A percentile compares a stretch with the other conserved stretches of the same genome.
Evolutionary conservation across 2,888 invertebrate genomes (phyloP).

Genomic region (Limnephilus marmoratus): DNA sequence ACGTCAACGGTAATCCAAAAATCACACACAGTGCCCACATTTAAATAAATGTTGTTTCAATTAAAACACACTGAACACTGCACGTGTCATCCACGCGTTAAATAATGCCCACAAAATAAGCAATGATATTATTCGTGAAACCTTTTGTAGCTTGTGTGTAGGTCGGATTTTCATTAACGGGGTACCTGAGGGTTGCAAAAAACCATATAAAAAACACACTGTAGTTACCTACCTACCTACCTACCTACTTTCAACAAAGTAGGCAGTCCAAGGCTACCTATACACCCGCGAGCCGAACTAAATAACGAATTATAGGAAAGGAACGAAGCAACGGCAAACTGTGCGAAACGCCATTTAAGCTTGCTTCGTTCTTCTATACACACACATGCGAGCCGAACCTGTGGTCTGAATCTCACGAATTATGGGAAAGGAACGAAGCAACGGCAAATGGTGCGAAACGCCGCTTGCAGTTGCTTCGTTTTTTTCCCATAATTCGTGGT

Average conservation of each 20-base stretch:
- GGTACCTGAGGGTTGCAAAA: neutral
- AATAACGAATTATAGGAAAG: too few species aligned
- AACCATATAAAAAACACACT: too few species aligned
- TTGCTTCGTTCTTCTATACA: too few species aligned
- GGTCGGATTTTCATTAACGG: neutral
- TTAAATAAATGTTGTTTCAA: slow-evolving; percentile 52
- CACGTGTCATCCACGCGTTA: slow-evolving; percentile 54
- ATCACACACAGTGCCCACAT: neutral
- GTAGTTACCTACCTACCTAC: neutral
- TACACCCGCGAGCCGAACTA: too few species aligned
- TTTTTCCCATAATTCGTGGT: too few species aligned
- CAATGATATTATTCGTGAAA: neutral
- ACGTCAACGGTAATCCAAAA: neutral
- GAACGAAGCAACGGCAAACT: too few species aligned
- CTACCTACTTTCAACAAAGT: neutral
- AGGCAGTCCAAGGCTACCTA: neutral
- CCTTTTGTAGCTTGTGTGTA: neutral
- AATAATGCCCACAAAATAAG: neutral
- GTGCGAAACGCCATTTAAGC: too few species aligned
- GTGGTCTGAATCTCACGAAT: too few species aligned
- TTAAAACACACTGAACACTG: slow-evolving; percentile 48
- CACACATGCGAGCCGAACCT: too few species aligned
- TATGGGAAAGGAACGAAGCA: too few species aligned
- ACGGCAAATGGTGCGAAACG: too few species aligned
- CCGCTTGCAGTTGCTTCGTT: too few species aligned